Percentiles rank a stretch among this genome's conserved stretches.
Conservation (phyloP, 23 tunicate species). For the Ascidia mentula region DNA sequence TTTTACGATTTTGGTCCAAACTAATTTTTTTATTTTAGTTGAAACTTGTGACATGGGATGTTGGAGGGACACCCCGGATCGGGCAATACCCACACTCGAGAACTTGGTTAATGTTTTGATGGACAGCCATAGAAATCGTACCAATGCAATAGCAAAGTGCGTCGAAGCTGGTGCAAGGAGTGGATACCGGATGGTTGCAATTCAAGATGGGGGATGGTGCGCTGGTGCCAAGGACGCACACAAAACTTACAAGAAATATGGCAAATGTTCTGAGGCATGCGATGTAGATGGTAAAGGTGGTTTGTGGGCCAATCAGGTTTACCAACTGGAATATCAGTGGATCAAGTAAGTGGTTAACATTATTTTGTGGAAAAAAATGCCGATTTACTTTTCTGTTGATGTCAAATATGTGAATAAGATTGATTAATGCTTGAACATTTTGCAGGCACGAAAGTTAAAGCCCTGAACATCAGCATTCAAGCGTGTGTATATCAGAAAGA, state of each 20-base stretch:
- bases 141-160: not conserved
- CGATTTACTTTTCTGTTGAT: no score
- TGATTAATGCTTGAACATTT: no score
- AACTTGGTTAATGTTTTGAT: not conserved
- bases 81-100: conserved; percentile 8
- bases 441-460: no score
- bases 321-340: not conserved
- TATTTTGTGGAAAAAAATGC: no score
- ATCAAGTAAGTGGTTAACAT: not conserved
- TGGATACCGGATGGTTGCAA: not conserved
- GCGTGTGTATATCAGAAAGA: no score
- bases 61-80: not conserved
- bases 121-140: not conserved
- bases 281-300: not conserved
- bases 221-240: not conserved
- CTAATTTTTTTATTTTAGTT: not conserved
- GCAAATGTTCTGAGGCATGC: not conserved
- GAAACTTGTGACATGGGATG: conserved; percentile 3
- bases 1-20: not conserved
- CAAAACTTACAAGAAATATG: not conserved
- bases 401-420: no score
- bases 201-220: not conserved
- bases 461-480: no score
- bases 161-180: not conserved
- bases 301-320: not conserved